Percentiles rank a stretch among this genome's conserved stretches.
phyloP scores from a whole-genome alignment of 2,888 invertebrate species.

The Xestia ashworthii region DNA sequence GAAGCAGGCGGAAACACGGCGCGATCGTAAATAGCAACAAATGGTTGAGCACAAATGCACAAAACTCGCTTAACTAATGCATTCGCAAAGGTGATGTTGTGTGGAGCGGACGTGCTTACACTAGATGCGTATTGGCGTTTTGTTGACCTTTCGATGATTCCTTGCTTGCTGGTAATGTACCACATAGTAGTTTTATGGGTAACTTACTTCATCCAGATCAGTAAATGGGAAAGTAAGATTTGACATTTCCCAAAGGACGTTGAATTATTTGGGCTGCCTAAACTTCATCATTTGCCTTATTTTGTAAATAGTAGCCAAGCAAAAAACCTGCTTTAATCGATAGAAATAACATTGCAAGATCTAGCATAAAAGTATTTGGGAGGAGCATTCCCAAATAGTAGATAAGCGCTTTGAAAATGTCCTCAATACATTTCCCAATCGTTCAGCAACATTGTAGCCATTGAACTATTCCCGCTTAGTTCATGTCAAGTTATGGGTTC shows the following conservation, averaged over 20 bases:
- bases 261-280: not conserved
- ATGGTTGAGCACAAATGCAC: conserved; percentile 77
- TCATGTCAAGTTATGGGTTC: conserved; percentile 40
- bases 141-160: conserved; percentile 35
- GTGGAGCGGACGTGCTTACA: conserved; percentile 50
- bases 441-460: conserved; percentile 6
- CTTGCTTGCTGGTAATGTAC: not conserved
- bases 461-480: not conserved
- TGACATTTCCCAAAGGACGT: not conserved
- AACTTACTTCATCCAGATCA: not conserved
- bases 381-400: too few relatives aligned
- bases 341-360: not conserved
- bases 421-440: not conserved
- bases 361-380: not conserved
- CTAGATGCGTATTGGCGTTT: conserved; percentile 50
- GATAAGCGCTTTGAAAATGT: not conserved
- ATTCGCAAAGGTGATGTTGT: conserved; percentile 78
- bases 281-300: not conserved
- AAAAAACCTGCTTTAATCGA: too few relatives aligned
- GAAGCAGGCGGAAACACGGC: conserved; percentile 73
- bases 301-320: too few relatives aligned
- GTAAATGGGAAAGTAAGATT: not conserved
- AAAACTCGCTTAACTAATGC: conserved; percentile 84
- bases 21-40: conserved; percentile 76
- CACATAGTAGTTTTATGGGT: not conserved